Percentiles rank a stretch among this genome's conserved stretches.
phyloP scores from a whole-genome alignment of 2,113 vertebrate species.

The Amazona vittata region DNA sequence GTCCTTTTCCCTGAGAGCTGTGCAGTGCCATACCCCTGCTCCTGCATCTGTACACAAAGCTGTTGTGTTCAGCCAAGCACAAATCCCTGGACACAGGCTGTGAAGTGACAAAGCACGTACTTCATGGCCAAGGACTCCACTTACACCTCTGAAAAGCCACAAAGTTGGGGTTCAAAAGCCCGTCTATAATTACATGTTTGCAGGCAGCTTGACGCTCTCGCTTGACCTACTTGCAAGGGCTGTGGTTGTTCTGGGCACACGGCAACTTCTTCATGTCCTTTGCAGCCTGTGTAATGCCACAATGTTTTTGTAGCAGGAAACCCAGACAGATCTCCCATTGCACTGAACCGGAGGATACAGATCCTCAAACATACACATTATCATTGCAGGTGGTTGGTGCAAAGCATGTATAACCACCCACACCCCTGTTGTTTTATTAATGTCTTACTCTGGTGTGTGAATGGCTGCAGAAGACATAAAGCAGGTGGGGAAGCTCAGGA shows the following conservation, averaged over 20 bases:
- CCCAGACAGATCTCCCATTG: not conserved
- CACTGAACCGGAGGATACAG: not conserved
- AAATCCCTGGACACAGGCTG: not conserved
- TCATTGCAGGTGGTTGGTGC: not conserved
- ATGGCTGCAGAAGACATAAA: not conserved
- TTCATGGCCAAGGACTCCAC: not conserved
- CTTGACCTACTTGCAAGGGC: not conserved
- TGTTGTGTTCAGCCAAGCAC: not conserved
- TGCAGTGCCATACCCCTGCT: not conserved
- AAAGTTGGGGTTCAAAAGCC: conserved; percentile 2
- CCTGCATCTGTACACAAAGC: not conserved
- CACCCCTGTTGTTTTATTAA: not conserved
- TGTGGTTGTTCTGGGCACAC: not conserved
- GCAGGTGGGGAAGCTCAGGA: not conserved
- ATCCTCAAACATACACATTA: not conserved
- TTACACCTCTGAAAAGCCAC: not conserved
- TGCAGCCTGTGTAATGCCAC: not conserved
- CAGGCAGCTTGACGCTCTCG: not conserved
- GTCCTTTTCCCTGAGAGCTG: not conserved
- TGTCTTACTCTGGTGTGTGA: not conserved
- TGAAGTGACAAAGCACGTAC: not conserved
- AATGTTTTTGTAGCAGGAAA: not conserved
- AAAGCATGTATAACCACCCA: not conserved
- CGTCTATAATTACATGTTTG: not conserved
- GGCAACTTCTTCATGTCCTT: not conserved